Evolutionary conservation across 2,797 vertebrate species (phyloP).

Genomic region (Carapus acus): DNA sequence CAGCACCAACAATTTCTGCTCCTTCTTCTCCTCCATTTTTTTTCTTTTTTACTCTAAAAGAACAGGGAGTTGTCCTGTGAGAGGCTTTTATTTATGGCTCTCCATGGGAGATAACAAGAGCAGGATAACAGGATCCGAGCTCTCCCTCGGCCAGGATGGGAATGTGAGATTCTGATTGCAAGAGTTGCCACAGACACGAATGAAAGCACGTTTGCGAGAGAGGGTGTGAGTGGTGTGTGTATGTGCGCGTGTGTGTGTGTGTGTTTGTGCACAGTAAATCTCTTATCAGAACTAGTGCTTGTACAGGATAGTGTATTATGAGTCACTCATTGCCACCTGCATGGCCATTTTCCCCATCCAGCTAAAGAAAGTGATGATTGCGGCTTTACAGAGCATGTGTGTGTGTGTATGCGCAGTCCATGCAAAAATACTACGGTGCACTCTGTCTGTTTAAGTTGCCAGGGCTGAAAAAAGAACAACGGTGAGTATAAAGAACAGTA

Average conservation of each 20-base stretch:
- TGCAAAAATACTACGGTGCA: not conserved
- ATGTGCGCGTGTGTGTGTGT: too few species aligned
- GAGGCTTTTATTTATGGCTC: too few species aligned
- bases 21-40: not conserved
- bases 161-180: not conserved
- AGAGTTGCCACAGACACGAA: conserved; percentile 1
- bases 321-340: conserved; percentile 31
- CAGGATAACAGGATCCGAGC: too few species aligned
- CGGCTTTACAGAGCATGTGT: conserved; percentile 7
- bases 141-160: too few species aligned
- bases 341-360: conserved; percentile 39
- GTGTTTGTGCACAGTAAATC: conserved; percentile 25
- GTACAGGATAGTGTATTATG: conserved; percentile 32
- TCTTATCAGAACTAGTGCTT: conserved; percentile 24
- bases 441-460: conserved; percentile 13
- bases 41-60: conserved; percentile 15
- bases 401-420: not conserved
- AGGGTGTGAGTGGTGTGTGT: too few species aligned
- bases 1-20: not conserved
- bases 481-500: conserved; percentile 26
- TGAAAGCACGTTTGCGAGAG: conserved; percentile 13
- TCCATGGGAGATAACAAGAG: conserved; percentile 4
- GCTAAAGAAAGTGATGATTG: conserved; percentile 15
- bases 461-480: conserved; percentile 23
- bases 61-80: too few species aligned